Evolutionary conservation across 1,140 invertebrate species (phyloP), one percentile per base, ranked within the genome.

Genomic region (Geopemphigus sp.): DNA sequence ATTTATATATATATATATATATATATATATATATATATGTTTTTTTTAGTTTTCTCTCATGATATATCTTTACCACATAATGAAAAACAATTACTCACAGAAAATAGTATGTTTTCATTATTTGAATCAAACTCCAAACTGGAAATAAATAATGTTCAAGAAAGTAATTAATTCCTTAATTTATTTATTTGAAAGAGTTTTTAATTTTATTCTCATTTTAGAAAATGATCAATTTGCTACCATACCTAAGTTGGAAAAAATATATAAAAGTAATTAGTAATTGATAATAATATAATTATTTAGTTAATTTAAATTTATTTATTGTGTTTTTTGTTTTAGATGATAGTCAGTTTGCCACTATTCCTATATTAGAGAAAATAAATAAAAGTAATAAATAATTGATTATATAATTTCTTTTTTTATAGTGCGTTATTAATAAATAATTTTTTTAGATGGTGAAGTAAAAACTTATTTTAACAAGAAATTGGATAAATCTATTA

Each of bases 391-490:
- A 50, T 50, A 70, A 6, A 50, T 50, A 10, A 24, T 8, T n/a
- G n/a, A 70, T 26, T 10, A 64, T 19, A 12, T 47, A 17, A 45
- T 24, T 1, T 47, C 15, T 56, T 32, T 57, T 22, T 74, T 57
- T 6, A 32, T 56, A n/a, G n/a, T n/a, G n/a, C n/a, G n/a, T n/a
- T n/a, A 32, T 57, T 45, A 57, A 56, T 76, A 22, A 22, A 12
- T 17, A 3, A 45, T 61, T 57, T n/a, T 59, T 76, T 24, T 76
- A 76, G 73, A 57, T 57, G 3, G 6, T 59, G 32, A 47, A 32
- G n/a, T 73, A 17, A 73, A 22, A 73, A 73, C 47, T n/a, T 73
- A 73, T 73, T 56, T 56, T 17, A 73, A 73, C 70, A 73, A 73
- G 29, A 73, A 73, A 73, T 56, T 47, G 39, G 24, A 68, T 50